Conservation (phyloP, 2,888 invertebrate species). For the Ophioninae sp. region DNA sequence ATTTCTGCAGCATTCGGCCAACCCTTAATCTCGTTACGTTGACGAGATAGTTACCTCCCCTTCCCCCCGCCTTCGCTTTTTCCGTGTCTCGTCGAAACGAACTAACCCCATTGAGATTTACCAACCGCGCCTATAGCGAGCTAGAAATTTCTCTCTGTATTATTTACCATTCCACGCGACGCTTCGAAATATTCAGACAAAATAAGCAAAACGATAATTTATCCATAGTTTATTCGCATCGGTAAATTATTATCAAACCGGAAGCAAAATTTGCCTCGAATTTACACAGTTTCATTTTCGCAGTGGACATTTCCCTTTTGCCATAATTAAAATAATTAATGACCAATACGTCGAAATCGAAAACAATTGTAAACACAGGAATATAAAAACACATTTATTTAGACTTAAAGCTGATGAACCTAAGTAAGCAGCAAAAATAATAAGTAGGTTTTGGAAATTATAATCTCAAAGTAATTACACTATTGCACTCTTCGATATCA, state of each 20-base stretch:
- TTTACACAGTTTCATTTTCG: not conserved
- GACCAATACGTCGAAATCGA: no score
- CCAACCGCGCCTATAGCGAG: not conserved
- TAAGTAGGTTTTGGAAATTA: no score
- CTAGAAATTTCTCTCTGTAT: not conserved
- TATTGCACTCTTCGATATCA: no score
- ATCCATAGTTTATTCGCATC: not conserved
- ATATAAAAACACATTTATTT: no score
- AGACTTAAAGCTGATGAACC: no score
- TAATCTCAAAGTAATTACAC: no score
- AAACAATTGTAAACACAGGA: no score
- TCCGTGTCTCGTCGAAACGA: not conserved
- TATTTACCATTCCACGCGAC: not conserved
- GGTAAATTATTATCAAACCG: not conserved
- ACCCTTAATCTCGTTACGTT: slow-evolving; percentile 34
- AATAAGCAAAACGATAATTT: not conserved
- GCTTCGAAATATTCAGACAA: not conserved
- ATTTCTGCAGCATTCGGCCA: not conserved
- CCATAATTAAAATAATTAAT: not conserved
- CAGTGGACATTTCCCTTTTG: not conserved
- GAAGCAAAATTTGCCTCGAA: not conserved
- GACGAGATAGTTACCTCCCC: slow-evolving; percentile 20
- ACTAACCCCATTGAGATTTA: slow-evolving; percentile 4
- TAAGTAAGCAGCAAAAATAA: no score
- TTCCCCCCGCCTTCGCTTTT: not conserved